These are phyloP conservation scores for Mesembrinibis cayennensis DNA, from an alignment of 2,113 vertebrate species.

Conservation along the genomic window DNA sequence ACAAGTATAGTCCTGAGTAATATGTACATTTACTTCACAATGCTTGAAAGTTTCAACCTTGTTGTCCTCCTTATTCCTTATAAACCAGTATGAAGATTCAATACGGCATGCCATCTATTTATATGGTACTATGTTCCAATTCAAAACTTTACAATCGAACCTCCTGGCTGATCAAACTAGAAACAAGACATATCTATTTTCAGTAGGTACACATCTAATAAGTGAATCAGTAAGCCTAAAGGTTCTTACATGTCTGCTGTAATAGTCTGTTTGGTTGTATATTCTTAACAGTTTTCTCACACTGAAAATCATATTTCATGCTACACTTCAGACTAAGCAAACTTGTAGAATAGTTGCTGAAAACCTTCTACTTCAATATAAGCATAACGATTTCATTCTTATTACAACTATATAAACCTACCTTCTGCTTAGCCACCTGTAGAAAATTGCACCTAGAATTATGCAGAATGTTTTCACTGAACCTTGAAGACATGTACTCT, in stretches of 20 bases:
- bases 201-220: background rate
- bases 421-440: conserved; percentile 20
- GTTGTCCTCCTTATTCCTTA: background rate
- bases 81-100: background rate
- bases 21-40: background rate
- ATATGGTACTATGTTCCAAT: background rate
- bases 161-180: background rate
- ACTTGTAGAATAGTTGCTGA: background rate
- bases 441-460: conserved; percentile 7
- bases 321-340: background rate
- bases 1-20: background rate
- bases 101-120: background rate
- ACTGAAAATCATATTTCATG: background rate
- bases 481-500: background rate
- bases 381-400: background rate
- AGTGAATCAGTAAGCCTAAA: background rate
- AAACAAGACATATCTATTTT: background rate
- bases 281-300: background rate
- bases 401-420: background rate
- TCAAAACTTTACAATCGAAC: background rate
- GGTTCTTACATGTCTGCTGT: background rate
- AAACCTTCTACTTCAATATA: background rate
- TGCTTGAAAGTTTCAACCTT: background rate
- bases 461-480: background rate
- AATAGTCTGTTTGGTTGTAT: background rate